A percentile compares a stretch with the other conserved stretches of the same genome.
phyloP scores from a whole-genome alignment of 2,797 vertebrate species.

The Periparus ater region DNA sequence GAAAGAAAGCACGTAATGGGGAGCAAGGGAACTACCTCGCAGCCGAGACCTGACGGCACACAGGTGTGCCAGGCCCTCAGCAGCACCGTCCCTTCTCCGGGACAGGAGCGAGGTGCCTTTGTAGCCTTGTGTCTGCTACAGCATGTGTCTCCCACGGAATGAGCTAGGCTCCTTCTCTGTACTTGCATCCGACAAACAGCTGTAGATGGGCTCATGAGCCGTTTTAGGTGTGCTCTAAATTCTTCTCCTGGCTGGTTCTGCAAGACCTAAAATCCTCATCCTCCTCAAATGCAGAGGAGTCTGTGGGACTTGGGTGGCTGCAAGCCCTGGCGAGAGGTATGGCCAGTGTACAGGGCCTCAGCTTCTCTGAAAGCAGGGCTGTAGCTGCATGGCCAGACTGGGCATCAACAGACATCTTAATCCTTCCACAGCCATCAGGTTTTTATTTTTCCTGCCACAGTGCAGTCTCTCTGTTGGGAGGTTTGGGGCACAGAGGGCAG shows the following conservation, averaged over 20 bases:
- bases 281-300: fast-evolving
- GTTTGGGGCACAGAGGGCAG: fast-evolving
- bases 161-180: too few relatives aligned
- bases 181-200: background rate
- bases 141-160: fast-evolving
- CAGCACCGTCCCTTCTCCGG: fast-evolving
- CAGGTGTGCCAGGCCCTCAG: background rate
- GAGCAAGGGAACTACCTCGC: background rate
- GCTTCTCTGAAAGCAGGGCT: fast-evolving
- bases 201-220: background rate
- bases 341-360: background rate
- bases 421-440: background rate
- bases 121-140: background rate
- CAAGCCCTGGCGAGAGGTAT: background rate
- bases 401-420: background rate
- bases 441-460: fast-evolving
- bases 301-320: background rate
- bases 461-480: fast-evolving
- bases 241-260: background rate
- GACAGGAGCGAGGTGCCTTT: fast-evolving
- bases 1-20: background rate
- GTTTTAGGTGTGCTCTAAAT: background rate
- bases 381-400: background rate
- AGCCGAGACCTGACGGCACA: fast-evolving
- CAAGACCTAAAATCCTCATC: background rate